phyloP scores from a whole-genome alignment of 2,113 vertebrate species.

The Artemisiospiza belli region DNA sequence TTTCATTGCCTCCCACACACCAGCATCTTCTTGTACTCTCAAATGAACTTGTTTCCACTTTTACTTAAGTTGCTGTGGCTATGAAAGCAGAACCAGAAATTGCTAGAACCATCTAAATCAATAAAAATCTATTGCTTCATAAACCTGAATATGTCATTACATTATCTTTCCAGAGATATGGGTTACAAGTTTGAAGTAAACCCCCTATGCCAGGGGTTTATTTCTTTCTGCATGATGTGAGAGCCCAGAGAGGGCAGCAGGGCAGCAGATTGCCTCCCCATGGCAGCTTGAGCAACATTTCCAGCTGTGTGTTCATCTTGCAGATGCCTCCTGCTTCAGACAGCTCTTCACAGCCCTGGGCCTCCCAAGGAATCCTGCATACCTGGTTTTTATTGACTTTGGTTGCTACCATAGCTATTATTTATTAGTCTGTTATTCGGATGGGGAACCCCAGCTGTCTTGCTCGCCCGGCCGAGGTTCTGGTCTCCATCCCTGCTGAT shows the following conservation, averaged over 20 bases:
- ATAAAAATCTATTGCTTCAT: neutral
- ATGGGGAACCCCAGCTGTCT: neutral
- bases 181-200: neutral
- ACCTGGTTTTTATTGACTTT: neutral
- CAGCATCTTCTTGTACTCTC: neutral
- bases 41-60: neutral
- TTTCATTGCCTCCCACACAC: neutral
- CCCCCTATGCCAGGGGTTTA: accelerated
- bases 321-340: neutral
- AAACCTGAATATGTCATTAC: neutral
- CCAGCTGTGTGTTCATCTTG: neutral
- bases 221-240: neutral
- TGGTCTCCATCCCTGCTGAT: neutral
- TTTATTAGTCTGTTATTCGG: neutral
- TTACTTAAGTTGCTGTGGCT: neutral
- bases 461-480: neutral
- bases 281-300: neutral
- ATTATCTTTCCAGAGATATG: neutral
- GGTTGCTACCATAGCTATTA: neutral
- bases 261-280: neutral
- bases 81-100: neutral
- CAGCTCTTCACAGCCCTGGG: neutral
- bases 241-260: neutral
- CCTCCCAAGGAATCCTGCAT: neutral
- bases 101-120: neutral